Conservation (phyloP, 2,888 invertebrate species). For the Mesorhabditis belari region DNA sequence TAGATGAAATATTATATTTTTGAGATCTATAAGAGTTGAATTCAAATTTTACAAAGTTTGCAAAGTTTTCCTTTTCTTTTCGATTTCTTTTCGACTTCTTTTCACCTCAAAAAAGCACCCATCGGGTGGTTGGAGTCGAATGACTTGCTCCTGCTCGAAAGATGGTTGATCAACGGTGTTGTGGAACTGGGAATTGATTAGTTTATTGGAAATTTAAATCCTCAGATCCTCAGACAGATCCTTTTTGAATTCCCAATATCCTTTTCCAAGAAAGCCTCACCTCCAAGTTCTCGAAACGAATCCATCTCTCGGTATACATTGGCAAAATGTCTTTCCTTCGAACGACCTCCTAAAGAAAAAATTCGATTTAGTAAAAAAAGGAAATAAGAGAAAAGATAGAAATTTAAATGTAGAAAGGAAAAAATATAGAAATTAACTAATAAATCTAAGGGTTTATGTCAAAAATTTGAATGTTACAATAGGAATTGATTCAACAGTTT, state of each 20-base stretch:
- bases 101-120: conserved; percentile 50
- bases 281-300: conserved; percentile 82
- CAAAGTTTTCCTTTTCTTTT: background rate
- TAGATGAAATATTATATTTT: too few relatives aligned
- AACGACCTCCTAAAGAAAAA: conserved; percentile 75
- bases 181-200: conserved; percentile 71
- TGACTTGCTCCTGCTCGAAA: conserved; percentile 64
- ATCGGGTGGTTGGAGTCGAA: conserved; percentile 51
- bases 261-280: background rate
- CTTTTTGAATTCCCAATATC: conserved; percentile 52
- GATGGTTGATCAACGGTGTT: conserved; percentile 74
- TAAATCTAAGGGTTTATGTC: too few relatives aligned
- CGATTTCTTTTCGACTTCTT: too few relatives aligned
- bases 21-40: conserved; percentile 2
- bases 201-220: too few relatives aligned
- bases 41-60: background rate
- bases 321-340: conserved; percentile 98
- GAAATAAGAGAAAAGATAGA: background rate
- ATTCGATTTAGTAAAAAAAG: conserved; percentile 77
- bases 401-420: background rate
- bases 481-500: too few relatives aligned
- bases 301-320: conserved; percentile 93
- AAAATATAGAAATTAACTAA: too few relatives aligned
- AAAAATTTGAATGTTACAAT: too few relatives aligned
- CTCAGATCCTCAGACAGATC: too few relatives aligned